Evolutionary conservation across 2,888 invertebrate genomes (phyloP).

Genomic region (Latheticus oryzae): DNA sequence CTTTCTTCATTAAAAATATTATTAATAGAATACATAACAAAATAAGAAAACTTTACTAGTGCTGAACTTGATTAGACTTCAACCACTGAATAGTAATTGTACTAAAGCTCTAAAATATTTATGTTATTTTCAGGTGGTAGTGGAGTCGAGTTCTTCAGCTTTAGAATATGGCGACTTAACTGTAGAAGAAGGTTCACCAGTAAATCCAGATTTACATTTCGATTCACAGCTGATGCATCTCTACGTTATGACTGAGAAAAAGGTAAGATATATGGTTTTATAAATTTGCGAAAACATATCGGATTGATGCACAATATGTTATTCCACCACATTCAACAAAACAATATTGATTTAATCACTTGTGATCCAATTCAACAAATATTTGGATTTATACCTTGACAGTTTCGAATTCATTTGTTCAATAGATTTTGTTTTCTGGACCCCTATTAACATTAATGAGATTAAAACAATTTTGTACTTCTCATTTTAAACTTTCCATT

Average conservation of each 20-base stretch:
- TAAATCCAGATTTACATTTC: slow-evolving; percentile 92
- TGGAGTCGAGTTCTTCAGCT: slow-evolving; percentile 86
- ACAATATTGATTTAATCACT: slow-evolving; percentile 25
- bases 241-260: slow-evolving; percentile 92
- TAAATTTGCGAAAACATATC: slow-evolving; percentile 6
- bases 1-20: too few species aligned
- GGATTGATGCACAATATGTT: slow-evolving; percentile 1
- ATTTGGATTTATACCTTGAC: slow-evolving; percentile 18
- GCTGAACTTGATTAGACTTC: too few species aligned
- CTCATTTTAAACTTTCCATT: too few species aligned
- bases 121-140: slow-evolving; percentile 85
- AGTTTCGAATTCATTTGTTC: slow-evolving; percentile 1
- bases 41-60: too few species aligned
- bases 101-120: too few species aligned
- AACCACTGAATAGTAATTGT: too few species aligned
- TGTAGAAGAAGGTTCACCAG: slow-evolving; percentile 84
- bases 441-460: too few species aligned
- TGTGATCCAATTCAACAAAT: slow-evolving; percentile 10
- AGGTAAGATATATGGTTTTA: slow-evolving; percentile 69
- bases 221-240: slow-evolving; percentile 91
- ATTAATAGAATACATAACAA: too few species aligned
- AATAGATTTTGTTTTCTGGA: slow-evolving; percentile 10
- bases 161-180: slow-evolving; percentile 90
- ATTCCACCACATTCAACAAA: not conserved
- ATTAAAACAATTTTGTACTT: too few species aligned